Percentiles rank a stretch among this genome's conserved stretches.
Evolutionary conservation across 1,140 invertebrate genomes (phyloP).

Genomic region (Eubasilissa regina): DNA sequence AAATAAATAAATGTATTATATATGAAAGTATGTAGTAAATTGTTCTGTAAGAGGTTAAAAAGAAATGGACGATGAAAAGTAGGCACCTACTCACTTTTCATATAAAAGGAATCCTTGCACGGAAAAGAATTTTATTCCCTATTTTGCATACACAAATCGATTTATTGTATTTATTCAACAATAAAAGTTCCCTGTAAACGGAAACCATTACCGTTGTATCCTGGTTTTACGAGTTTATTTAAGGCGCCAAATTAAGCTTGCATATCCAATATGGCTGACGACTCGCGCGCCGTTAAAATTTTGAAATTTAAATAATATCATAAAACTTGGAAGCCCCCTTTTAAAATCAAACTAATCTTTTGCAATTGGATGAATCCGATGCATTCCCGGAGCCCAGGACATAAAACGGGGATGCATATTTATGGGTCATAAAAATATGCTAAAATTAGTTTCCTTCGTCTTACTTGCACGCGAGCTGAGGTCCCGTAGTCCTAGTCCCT

Average conservation of each 20-base stretch:
- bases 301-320: constrained; percentile 60
- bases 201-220: constrained; percentile 33
- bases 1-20: no score
- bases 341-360: constrained; percentile 61
- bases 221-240: constrained; percentile 46
- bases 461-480: background rate
- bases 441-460: constrained; percentile 55
- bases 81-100: no score
- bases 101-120: no score
- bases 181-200: constrained; percentile 25
- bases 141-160: constrained; percentile 25
- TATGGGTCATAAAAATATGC: constrained; percentile 59
- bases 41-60: no score
- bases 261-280: constrained; percentile 39
- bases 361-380: constrained; percentile 59
- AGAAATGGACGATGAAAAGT: no score
- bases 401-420: constrained; percentile 54
- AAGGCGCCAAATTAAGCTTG: constrained; percentile 52
- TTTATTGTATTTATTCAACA: constrained; percentile 23
- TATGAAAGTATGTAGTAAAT: no score
- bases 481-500: no score
- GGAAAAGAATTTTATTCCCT: background rate
- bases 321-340: constrained; percentile 55
- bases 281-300: constrained; percentile 46
- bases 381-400: constrained; percentile 49